Base-by-base conservation (phyloP, 2,797 vertebrate species). In the Falco cherrug region DNA sequence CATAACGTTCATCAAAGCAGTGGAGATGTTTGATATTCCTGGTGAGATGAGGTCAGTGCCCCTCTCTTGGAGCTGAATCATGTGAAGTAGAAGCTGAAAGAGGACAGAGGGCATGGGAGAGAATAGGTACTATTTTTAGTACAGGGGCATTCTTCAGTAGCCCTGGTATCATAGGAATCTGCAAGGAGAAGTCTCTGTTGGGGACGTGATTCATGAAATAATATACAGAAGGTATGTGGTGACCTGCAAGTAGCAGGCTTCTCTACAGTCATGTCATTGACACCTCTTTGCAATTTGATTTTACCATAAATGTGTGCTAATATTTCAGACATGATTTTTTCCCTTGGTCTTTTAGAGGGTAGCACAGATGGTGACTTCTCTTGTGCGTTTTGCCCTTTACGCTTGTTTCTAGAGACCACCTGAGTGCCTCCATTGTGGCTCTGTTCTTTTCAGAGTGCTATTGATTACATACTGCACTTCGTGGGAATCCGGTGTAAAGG, bases 51-150 rank as follows among this genome's bases (percentile, higher is more conserved):
- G 91, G 81, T 93, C 95, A 92, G 54, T 92, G 89, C 79, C 90
- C 53, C 61, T 83, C 67, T 95, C 86, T 89, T 87, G 84, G 87
- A 93, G 82, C 63, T 75, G 84, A 84, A 89, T 71, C 87, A 89
- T 63, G 47, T 88, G 85, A 94, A 93, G 51, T 90, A 63, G 73
- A 95, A 92, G 87, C 84, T 93, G 91, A 95, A 96, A 95, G 87
- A 77, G 77, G 86, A 90, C 77, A 94, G 88, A 95, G 92, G 82
- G 84, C 91, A 93, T 39, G 64, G 64, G 81, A 96, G 48, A 94
- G 68, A 95, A 95, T 91, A 90, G 90, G 25, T 54, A 80, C 89
- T 95, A 96, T 94, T 94, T 95, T 94, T 95, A 95, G 89, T 35
- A 69, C 73, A 90, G 67, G 68, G 77, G 57, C 88, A 74, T 92